Base-by-base conservation (phyloP, 2,888 invertebrate species). In the Labia minor region DNA sequence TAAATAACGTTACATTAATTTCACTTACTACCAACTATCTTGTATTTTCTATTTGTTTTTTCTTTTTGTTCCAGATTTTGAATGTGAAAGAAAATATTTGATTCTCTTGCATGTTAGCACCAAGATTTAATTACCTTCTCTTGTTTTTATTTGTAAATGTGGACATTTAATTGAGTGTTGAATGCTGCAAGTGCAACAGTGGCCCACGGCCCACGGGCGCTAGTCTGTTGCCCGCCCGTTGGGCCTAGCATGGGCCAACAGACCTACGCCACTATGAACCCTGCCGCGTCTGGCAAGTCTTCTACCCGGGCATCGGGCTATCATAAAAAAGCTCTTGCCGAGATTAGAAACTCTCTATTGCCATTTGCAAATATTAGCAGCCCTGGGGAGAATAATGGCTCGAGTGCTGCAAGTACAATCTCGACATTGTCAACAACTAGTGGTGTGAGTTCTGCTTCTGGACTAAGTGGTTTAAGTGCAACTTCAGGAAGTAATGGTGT, bases 321-420 rank as follows among this genome's bases (percentile, higher is more conserved):
- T 80, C 88, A 88, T 80, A 89, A 90, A 79, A 90, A 90, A 81
- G 91, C 91, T 76, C 84, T 92, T 79, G 90, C 89, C 79, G 88
- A 90, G 80, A 92, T 91, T 75, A 85, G 91, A 73, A 90, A 90
- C 78, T 90, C 90, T 69, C 79, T 91, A 73, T 82, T 88, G 74
- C 91, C 90, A 66, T 91, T 90, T 77, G 90, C 89, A 66, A 89
- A 89, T 75, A 79, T 85, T 80, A 72, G 73, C 64, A 71, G 67
- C 68, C 72, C 69, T 68, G 74, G 74, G 70, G 85, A 85, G 72
- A 85, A 86, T 64, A 83, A 85, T 61, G 86, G 86, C 72, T 87
- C 87, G 0, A 88, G 88, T 72, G 88, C 88, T 37, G 88, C 88
- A 66, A 88, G 88, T 78, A 88, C 88, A 65, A 88, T 88, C 73